phyloP scores from a whole-genome alignment of 2,888 invertebrate species.

The Polydrusus pterygomalis region DNA sequence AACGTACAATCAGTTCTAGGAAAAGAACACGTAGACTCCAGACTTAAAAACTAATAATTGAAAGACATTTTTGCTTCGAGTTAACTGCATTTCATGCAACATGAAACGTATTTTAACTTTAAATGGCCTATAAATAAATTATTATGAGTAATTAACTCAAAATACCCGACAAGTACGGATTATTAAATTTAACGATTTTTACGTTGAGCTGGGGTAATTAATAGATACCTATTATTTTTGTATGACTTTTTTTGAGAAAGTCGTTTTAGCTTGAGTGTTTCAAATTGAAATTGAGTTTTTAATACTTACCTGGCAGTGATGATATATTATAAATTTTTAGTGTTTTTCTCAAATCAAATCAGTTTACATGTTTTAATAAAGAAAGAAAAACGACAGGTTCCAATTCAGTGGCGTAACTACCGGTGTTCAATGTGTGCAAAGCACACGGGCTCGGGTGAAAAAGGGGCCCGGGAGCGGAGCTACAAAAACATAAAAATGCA shows the following conservation, averaged over 20 bases:
- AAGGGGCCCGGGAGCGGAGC: no score
- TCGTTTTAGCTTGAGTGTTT: background rate
- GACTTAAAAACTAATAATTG: conserved; percentile 34
- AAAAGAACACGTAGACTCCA: background rate
- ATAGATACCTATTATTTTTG: background rate
- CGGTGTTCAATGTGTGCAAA: no score
- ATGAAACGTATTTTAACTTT: conserved; percentile 39
- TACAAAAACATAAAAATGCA: no score
- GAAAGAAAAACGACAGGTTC: no score
- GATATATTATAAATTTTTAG: no score
- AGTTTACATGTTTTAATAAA: no score
- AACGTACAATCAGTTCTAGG: background rate
- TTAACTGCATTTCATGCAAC: conserved; percentile 41
- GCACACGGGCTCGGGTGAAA: no score
- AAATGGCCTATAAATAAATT: conserved; percentile 43
- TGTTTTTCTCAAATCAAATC: no score
- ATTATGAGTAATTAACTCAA: conserved; percentile 44
- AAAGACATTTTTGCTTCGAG: conserved; percentile 30
- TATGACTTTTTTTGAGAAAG: background rate
- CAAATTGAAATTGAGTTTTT: background rate
- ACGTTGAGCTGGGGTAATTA: conserved; percentile 11
- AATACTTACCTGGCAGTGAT: background rate
- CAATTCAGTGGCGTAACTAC: no score
- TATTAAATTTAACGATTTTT: conserved; percentile 41
- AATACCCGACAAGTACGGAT: conserved; percentile 31